Base-by-base conservation (phyloP, 2,797 vertebrate species). In the Acanthurus leucopareius region DNA sequence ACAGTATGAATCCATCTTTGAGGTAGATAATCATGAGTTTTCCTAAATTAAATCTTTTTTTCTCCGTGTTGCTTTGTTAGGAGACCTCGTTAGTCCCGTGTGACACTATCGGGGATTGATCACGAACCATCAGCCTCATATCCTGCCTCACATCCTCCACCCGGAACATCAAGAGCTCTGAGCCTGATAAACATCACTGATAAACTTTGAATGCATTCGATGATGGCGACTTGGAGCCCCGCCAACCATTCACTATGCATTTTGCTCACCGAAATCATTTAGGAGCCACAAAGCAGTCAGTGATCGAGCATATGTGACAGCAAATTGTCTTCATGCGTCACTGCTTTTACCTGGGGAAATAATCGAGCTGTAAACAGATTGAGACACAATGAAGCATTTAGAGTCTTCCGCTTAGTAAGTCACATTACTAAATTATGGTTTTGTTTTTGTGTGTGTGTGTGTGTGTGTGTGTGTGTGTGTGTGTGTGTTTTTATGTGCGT, bases 41-140 rank as follows among this genome's bases (percentile, higher is more conserved):
- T 65, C 75, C 73, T 11, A 44, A 89, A 90, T 91, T 85, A 88
- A 40, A 75, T 80, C n/a, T 73, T 25, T 72, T 73, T 66, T 83
- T 73, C 71, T 78, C 77, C 10, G 6, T 69, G 72, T 75, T 58
- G 69, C 74, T 81, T 82, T 60, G 47, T 90, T 83, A 85, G 83
- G 47, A 84, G 77, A 62, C 76, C 89, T 92, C 38, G 69, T 92
- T 92, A 89, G 84, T 86, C 61, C 54, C 9, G 19, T 48, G 80
- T 22, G 84, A 84, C 73, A 74, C 73, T 80, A 88, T 91, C 86
- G 48, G 73, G 84, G 84, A 88, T 87, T 87, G 85, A 90, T 92
- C 76, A 51, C 69, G 5, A 32, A 59, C 84, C 82, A 63, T 85
- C 86, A 70, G 82, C 73, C 82, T 88, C 84, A 72, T 80, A 89